Evolutionary conservation across 2,113 vertebrate genomes (phyloP).

Genomic region (Hypocryptadius cinnamomeus): DNA sequence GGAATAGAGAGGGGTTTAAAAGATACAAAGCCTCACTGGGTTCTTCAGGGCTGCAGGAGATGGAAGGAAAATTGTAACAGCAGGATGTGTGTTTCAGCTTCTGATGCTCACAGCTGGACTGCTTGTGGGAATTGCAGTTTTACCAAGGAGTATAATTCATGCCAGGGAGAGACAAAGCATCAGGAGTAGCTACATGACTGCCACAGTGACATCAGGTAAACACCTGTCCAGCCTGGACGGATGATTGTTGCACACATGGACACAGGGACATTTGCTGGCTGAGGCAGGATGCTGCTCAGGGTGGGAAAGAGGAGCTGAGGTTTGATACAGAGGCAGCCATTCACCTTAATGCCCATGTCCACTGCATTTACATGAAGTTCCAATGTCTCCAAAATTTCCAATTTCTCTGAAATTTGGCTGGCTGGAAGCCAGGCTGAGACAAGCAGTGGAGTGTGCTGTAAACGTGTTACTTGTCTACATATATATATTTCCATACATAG

Average conservation of each 20-base stretch:
- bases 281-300: not conserved
- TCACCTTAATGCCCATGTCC: not conserved
- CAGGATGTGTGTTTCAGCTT: not conserved
- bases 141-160: not conserved
- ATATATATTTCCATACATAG: not conserved
- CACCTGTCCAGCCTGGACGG: not conserved
- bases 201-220: not conserved
- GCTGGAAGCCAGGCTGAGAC: not conserved
- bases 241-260: not conserved
- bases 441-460: not conserved
- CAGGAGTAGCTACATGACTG: not conserved
- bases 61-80: not conserved
- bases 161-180: not conserved
- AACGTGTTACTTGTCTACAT: not conserved
- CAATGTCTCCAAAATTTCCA: not conserved
- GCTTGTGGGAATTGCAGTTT: not conserved
- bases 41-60: not conserved
- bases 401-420: not conserved
- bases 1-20: not conserved
- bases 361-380: not conserved
- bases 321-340: not conserved
- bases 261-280: not conserved
- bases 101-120: not conserved
- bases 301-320: not conserved
- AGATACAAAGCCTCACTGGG: not conserved